Percentiles rank a stretch among this genome's conserved stretches.
Evolutionary conservation across 2,113 vertebrate species (phyloP).

Genomic region (Corythoichthys intestinalis): DNA sequence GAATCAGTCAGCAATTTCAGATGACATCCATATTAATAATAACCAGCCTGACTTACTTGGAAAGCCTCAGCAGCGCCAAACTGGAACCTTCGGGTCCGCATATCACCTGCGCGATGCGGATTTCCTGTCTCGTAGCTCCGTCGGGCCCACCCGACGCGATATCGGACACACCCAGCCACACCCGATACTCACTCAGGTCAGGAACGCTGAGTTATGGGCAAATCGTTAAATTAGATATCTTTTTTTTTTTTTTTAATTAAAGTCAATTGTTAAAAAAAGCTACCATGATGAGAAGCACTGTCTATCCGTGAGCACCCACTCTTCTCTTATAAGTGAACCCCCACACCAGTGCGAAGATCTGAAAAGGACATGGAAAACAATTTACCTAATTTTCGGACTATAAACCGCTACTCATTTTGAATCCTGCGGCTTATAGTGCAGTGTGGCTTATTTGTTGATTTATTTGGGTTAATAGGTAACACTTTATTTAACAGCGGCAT

Average conservation of each 20-base stretch:
- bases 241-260: not conserved
- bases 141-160: slow-evolving; percentile 78
- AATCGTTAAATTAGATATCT: not conserved
- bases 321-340: slow-evolving; percentile 90
- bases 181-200: slow-evolving; percentile 89
- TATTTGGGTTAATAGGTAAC: too few species aligned
- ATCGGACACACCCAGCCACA: slow-evolving; percentile 87
- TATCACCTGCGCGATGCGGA: slow-evolving; percentile 86
- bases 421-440: too few species aligned
- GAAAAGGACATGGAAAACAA: slow-evolving; percentile 20
- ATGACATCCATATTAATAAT: not conserved
- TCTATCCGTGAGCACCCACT: slow-evolving; percentile 93
- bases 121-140: slow-evolving; percentile 78
- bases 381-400: not conserved
- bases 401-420: too few species aligned
- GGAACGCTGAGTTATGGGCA: slow-evolving; percentile 73
- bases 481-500: too few species aligned
- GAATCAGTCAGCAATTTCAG: not conserved
- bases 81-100: slow-evolving; percentile 90
- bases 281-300: slow-evolving; percentile 95
- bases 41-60: slow-evolving; percentile 73
- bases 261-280: not conserved
- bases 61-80: slow-evolving; percentile 85
- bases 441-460: too few species aligned
- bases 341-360: slow-evolving; percentile 92